Evolutionary conservation across 2,113 vertebrate species (phyloP), one percentile per base, ranked within the genome.

Genomic region (Percina caprodes): DNA sequence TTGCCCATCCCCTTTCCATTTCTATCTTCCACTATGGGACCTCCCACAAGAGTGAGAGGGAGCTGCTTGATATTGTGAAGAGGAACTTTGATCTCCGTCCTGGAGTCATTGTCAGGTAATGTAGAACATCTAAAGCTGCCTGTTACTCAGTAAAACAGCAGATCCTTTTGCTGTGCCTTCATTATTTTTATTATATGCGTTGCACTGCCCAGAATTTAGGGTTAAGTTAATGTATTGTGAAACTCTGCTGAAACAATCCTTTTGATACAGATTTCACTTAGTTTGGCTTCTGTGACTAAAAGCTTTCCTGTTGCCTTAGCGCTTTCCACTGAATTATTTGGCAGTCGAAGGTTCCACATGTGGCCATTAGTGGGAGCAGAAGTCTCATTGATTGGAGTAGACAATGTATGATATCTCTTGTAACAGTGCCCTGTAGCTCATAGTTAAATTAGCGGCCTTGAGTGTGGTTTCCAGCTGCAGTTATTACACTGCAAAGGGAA

Each of bases 21-120:
- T 99, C 98, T 76, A 99, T 99, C 93, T 99, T 99, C 94, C 97
- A 98, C 92, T 99, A 99, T 2, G 98, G 98, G 85, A 98, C 98
- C 12, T 99, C 98, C 19, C 92, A 96, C 92, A 98, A 97, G 95
- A 99, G 96, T 5, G 98, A 99, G 93, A 94, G 95, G 78, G 98
- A 99, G 86, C 95, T 99, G 88, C 94, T 99, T 83, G 97, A 97
- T 51, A 97, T 99, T 24, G 98, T 99, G 76, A 98, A 96, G 95
- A 99, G 96, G 95, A 99, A 99, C 90, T 99, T 99, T 35, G 98
- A 99, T 83, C 97, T 99, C 52, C 97, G 98, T 60, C 98, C 98
- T 0, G 98, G 98, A 93, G 97, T 99, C 82, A 99, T 99, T 88
- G 98, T 99, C 96, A 99, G 98, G 98, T 99, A 98, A 97, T 89